Evolutionary conservation across 1,140 invertebrate species (phyloP), one percentile per base, ranked within the genome.

Genomic region (Philotrypesis tridentata): DNA sequence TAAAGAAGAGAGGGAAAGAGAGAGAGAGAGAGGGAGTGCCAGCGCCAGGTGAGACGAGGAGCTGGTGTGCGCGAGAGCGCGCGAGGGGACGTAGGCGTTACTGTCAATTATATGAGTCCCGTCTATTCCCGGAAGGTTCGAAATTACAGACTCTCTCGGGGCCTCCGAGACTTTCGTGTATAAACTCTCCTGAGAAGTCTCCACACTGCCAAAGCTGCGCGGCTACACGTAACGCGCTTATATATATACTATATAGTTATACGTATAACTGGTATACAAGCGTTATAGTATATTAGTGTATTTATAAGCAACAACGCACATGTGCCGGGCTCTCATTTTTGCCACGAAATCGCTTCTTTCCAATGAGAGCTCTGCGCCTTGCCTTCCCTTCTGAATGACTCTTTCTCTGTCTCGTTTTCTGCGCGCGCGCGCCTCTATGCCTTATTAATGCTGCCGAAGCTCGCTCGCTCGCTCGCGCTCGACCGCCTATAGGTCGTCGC

Each of bases 41-140:
- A 75, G 37, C 48, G 63, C 74, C 78, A 80, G 71, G 79, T 74
- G 72, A 80, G 71, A 72, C 40, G 75, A 82, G 80, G 77, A 72
- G 75, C 76, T 76, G 80, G 33, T 37, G n/a, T n/a, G n/a, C 65
- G 71, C 68, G 67, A 63, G n/a, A 75, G 79, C 81, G 73, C 74
- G 78, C 73, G 78, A 79, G 63, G 60, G 71, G 74, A 86, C 85
- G 83, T 85, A 86, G 86, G 86, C 86, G 86, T 86, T 86, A 86
- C 86, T 89, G 85, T 88, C 88, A 89, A 89, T 89, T 89, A 89
- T 89, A 88, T 87, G 86, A 87, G 87, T 85, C 86, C 87, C 82
- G 84, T 86, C 88, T 86, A 87, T 89, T 89, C 88, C 87, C 87
- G 86, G 88, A 89, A 89, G 87, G 87, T 79, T 87, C 86, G 55